Evolutionary conservation across 2,888 invertebrate species (phyloP).

Genomic region (Drosophila atripex): DNA sequence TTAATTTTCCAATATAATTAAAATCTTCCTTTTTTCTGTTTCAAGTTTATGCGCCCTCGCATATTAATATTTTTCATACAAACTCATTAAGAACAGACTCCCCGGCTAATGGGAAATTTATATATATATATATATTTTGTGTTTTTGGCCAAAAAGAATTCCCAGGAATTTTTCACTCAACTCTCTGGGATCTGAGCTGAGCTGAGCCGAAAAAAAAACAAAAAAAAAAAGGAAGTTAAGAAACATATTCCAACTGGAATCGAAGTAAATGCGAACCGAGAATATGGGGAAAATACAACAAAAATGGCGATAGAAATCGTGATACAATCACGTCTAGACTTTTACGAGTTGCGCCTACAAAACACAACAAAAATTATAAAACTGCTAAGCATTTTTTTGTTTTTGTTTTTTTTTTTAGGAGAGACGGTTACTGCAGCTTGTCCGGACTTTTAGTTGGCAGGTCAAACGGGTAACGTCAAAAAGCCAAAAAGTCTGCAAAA

Average conservation of each 20-base stretch:
- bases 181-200: background rate
- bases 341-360: conserved; percentile 82
- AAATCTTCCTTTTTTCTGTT: background rate
- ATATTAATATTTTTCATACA: conserved; percentile 39
- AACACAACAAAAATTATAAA: conserved; percentile 34
- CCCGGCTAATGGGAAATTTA: conserved; percentile 59
- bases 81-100: conserved; percentile 39
- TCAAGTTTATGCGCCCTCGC: background rate
- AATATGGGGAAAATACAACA: conserved; percentile 54
- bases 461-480: conserved; percentile 72
- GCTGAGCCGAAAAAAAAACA: background rate
- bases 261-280: conserved; percentile 42
- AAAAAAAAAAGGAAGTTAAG: conserved; percentile 19
- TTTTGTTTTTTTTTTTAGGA: background rate
- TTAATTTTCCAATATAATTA: background rate
- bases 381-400: conserved; percentile 5
- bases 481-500: conserved; percentile 34
- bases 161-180: conserved; percentile 60
- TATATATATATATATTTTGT: conserved; percentile 11
- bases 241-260: conserved; percentile 25
- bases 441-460: conserved; percentile 54
- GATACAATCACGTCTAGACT: conserved; percentile 83
- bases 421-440: conserved; percentile 42
- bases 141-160: conserved; percentile 45
- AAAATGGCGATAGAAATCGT: conserved; percentile 83